These are phyloP conservation scores for Pelochelys cantorii DNA, from an alignment of 2,797 vertebrate species.

Conservation along the genomic window DNA sequence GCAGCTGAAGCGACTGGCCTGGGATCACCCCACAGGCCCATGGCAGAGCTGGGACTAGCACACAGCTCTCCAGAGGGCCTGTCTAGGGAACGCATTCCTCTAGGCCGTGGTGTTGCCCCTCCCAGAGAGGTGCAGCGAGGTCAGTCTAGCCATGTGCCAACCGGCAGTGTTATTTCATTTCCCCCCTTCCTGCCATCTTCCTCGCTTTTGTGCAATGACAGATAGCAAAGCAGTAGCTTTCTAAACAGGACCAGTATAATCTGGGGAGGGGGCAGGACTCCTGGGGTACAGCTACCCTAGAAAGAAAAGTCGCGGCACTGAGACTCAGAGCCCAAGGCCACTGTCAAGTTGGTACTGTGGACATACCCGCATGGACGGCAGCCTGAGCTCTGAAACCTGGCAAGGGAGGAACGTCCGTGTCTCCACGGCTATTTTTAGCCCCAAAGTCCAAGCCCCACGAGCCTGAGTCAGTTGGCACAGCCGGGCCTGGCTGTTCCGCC, in stretches of 20 bases:
- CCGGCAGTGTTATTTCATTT: neutral
- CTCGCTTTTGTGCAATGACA: neutral
- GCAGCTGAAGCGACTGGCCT: neutral
- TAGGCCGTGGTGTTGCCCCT: neutral
- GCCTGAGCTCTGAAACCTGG: neutral
- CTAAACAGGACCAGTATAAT: neutral
- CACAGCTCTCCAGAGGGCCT: neutral
- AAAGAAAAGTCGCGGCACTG: neutral
- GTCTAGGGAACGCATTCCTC: neutral
- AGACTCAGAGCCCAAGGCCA: neutral
- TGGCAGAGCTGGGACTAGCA: neutral
- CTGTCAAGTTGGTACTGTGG: neutral
- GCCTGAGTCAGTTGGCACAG: no score
- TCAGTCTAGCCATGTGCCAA: neutral
- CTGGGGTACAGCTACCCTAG: no score
- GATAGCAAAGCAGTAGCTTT: accelerated
- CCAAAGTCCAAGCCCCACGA: no score
- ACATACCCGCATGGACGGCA: no score
- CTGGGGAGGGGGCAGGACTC: neutral
- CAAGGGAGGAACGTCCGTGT: neutral
- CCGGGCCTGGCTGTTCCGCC: neutral
- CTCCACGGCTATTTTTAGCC: neutral
- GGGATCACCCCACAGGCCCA: neutral
- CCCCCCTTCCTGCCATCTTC: neutral
- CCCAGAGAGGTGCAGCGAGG: accelerated